phyloP scores from a whole-genome alignment of 1,140 invertebrate species.

The Aleiodes sp. region DNA sequence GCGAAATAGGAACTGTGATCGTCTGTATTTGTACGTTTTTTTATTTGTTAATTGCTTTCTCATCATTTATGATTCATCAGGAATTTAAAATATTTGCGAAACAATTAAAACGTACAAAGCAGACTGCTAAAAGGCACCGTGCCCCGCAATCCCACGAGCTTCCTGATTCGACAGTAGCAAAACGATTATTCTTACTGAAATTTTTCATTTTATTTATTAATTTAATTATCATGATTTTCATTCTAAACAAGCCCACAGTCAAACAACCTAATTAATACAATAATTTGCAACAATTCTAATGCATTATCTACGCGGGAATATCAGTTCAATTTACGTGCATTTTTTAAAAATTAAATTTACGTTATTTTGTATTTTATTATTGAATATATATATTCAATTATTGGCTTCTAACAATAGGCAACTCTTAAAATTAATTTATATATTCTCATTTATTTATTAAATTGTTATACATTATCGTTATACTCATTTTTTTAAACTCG shows the following conservation, averaged over 20 bases:
- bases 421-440: slow-evolving; percentile 23
- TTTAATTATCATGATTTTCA: background rate
- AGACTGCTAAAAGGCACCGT: slow-evolving; percentile 58
- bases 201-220: slow-evolving; percentile 19
- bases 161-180: slow-evolving; percentile 33
- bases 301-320: background rate
- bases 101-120: slow-evolving; percentile 44
- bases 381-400: slow-evolving; percentile 2
- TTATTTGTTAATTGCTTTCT: background rate
- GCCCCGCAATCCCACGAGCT: slow-evolving; percentile 51
- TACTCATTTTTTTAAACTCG: slow-evolving; percentile 10
- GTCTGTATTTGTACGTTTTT: slow-evolving; percentile 2
- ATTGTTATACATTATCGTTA: slow-evolving; percentile 15
- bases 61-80: no score
- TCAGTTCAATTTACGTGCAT: slow-evolving; percentile 23
- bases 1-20: slow-evolving; percentile 51
- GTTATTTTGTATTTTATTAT: slow-evolving; percentile 1
- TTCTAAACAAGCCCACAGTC: slow-evolving; percentile 4
- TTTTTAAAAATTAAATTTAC: no score
- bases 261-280: slow-evolving; percentile 36
- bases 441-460: slow-evolving; percentile 5
- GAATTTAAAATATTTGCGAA: background rate
- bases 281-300: slow-evolving; percentile 24
- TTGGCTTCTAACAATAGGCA: slow-evolving; percentile 31
- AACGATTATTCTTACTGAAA: slow-evolving; percentile 1